These are phyloP conservation scores for Acanthaster planci DNA, from an alignment of 35 echinoderm and acorn worm species.

Conservation along the genomic window DNA sequence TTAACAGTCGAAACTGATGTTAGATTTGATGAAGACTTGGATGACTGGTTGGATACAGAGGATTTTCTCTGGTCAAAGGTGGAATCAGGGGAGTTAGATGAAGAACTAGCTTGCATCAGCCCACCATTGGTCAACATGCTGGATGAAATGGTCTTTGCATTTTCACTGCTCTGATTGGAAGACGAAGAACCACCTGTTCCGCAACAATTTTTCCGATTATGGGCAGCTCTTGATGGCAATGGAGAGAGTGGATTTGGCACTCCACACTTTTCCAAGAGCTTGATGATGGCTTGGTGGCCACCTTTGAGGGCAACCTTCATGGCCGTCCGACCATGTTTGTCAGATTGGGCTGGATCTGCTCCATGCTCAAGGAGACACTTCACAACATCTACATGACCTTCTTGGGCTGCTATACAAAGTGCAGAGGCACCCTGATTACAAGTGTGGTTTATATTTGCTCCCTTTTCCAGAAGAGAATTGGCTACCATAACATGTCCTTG, in stretches of 20 bases:
- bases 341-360: constrained; percentile 95
- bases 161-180: constrained; percentile 40
- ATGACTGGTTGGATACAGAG: constrained; percentile 61
- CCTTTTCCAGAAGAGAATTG: constrained; percentile 65
- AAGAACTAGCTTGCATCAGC: constrained; percentile 67
- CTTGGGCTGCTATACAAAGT: constrained; percentile 95
- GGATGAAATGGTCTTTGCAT: constrained; percentile 53
- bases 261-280: constrained; percentile 87
- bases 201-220: constrained; percentile 56
- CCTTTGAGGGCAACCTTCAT: constrained; percentile 98
- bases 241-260: constrained; percentile 71
- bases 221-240: constrained; percentile 65
- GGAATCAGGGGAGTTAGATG: constrained; percentile 94
- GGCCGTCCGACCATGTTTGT: constrained; percentile 90
- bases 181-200: constrained; percentile 38
- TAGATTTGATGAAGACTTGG: constrained; percentile 95
- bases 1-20: constrained; percentile 83
- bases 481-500: constrained; percentile 90
- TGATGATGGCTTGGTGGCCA: constrained; percentile 72
- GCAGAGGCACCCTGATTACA: constrained; percentile 99
- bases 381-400: constrained; percentile 93
- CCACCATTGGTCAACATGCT: constrained; percentile 68
- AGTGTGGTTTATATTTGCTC: constrained; percentile 89
- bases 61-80: constrained; percentile 92
- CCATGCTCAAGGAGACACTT: constrained; percentile 82